Conservation (phyloP, 2,888 invertebrate genomes). For the Balanococcus diminutus region DNA sequence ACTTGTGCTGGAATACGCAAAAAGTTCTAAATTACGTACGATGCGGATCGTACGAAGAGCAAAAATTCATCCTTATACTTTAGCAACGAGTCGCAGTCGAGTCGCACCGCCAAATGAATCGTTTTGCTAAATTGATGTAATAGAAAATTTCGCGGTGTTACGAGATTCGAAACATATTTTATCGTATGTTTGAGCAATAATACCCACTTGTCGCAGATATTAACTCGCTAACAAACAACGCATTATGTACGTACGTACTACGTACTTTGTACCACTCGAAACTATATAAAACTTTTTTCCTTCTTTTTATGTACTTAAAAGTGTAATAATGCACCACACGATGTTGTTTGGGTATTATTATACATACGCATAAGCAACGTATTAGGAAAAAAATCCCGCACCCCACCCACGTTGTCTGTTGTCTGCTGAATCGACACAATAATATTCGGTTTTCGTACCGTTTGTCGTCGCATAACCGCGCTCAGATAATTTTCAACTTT, state of each 20-base stretch:
- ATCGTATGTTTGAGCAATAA: background rate
- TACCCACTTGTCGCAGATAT: background rate
- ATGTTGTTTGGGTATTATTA: background rate
- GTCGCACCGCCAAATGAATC: background rate
- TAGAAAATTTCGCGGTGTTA: background rate
- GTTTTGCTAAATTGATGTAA: background rate
- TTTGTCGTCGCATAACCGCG: constrained; percentile 1
- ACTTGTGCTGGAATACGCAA: background rate
- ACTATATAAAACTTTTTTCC: background rate
- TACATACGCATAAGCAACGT: background rate
- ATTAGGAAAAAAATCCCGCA: background rate
- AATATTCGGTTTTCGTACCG: background rate
- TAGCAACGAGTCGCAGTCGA: no score
- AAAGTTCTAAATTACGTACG: background rate
- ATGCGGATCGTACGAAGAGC: background rate
- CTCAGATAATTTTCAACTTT: background rate
- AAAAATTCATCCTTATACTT: background rate
- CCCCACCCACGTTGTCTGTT: no score
- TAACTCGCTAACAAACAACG: background rate
- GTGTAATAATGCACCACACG: background rate
- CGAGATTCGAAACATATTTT: background rate
- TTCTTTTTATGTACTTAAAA: no score
- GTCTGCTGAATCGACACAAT: constrained; percentile 11
- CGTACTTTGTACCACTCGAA: no score
- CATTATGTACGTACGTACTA: no score